A percentile compares a stretch with the other conserved stretches of the same genome.
Conservation (phyloP, 2,113 vertebrate species). For the Rhipidura dahli region DNA sequence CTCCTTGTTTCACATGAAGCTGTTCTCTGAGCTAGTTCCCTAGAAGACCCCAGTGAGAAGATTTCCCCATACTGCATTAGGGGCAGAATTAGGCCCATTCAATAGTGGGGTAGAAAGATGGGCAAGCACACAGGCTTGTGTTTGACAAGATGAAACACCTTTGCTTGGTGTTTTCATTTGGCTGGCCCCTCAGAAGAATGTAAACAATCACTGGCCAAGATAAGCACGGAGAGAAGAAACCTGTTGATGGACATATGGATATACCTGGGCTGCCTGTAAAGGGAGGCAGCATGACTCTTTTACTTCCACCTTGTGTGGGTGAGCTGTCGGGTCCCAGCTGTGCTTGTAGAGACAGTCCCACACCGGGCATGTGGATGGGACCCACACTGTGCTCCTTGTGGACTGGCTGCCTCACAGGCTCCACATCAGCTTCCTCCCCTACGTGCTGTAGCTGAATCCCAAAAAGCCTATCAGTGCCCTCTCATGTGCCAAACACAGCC, state of each 20-base stretch:
- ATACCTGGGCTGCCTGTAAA: neutral
- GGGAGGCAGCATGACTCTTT: neutral
- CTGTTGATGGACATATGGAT: neutral
- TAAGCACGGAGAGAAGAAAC: neutral
- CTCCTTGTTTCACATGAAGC: neutral
- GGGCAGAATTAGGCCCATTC: neutral
- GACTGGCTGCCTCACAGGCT: neutral
- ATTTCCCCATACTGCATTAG: neutral
- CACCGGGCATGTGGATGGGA: rapidly evolving
- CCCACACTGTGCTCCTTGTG: neutral
- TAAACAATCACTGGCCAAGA: neutral
- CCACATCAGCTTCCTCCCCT: neutral
- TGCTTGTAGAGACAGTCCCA: neutral
- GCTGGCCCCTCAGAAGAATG: neutral
- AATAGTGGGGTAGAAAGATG: neutral
- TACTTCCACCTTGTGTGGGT: neutral
- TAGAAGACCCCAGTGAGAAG: neutral
- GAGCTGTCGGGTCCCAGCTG: rapidly evolving
- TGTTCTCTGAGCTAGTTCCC: neutral
- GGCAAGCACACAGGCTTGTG: neutral
- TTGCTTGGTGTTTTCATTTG: neutral
- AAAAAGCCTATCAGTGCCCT: neutral
- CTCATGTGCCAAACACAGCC: neutral
- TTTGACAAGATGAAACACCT: too few species aligned
- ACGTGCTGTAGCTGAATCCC: neutral